A percentile compares a stretch with the other conserved stretches of the same genome.
These are phyloP conservation scores for Nesoenas mayeri DNA, from an alignment of 2,113 vertebrate genomes.

Conservation along the genomic window DNA sequence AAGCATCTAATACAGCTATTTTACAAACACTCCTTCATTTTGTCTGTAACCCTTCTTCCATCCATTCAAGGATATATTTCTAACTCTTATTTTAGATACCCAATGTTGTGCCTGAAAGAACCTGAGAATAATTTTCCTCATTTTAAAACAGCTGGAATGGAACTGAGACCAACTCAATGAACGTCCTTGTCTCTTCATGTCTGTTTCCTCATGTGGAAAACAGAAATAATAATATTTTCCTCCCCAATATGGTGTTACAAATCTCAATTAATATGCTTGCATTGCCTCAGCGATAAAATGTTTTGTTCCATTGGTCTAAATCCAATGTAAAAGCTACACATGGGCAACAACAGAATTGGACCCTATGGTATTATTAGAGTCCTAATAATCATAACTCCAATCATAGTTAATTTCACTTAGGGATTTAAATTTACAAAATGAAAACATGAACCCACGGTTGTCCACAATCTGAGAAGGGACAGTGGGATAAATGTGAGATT, in stretches of 20 bases:
- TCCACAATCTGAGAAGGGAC: neutral
- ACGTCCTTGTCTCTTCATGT: neutral
- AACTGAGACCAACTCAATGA: neutral
- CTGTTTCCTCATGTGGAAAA: neutral
- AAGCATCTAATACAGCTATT: neutral
- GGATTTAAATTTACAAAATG: neutral
- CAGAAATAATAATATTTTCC: neutral
- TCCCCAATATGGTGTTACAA: neutral
- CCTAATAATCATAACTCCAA: neutral
- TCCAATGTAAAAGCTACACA: neutral
- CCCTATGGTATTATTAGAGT: neutral
- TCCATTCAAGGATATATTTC: neutral
- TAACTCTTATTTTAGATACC: neutral
- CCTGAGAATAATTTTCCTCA: neutral
- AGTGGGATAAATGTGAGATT: neutral
- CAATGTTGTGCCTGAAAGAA: neutral
- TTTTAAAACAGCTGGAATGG: slow-evolving; percentile 13
- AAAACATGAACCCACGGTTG: neutral
- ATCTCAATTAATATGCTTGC: neutral
- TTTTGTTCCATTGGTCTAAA: slow-evolving; percentile 24
- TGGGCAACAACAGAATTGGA: neutral
- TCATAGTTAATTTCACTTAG: neutral
- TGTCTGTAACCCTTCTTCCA: neutral
- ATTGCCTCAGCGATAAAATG: neutral
- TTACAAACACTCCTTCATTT: neutral